Conservation (phyloP, 2,797 vertebrate species). For the Ibycter americanus region DNA sequence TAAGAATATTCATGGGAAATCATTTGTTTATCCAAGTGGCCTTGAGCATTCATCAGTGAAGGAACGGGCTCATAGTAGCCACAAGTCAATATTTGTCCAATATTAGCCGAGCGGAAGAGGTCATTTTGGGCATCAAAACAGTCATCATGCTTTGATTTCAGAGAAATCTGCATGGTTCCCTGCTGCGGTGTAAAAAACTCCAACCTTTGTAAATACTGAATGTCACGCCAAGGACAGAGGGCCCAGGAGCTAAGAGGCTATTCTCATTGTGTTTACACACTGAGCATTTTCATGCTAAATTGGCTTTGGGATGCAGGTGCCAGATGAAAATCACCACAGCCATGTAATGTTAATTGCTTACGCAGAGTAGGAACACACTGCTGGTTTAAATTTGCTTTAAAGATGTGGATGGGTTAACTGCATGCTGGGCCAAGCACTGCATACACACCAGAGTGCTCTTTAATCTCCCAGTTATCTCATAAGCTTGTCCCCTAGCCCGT, state of each 20-base stretch:
- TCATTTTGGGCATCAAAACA: neutral
- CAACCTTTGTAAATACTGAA: neutral
- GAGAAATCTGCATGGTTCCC: neutral
- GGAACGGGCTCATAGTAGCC: neutral
- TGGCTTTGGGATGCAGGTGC: slow-evolving; percentile 36
- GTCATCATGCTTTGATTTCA: neutral
- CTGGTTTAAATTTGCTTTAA: neutral
- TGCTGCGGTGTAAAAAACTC: neutral
- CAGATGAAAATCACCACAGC: neutral
- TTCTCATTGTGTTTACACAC: neutral
- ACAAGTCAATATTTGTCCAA: slow-evolving; percentile 41
- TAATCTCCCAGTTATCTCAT: neutral
- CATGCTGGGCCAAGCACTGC: neutral
- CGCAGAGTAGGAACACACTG: neutral
- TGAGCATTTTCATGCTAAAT: neutral
- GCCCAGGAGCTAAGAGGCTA: neutral
- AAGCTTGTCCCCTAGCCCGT: neutral
- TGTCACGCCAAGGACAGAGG: slow-evolving; percentile 19
- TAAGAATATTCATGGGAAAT: slow-evolving; percentile 52
- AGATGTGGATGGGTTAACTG: neutral
- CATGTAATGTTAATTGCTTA: neutral
- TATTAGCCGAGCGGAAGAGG: neutral
- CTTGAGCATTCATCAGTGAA: slow-evolving; percentile 36
- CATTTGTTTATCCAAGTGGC: slow-evolving; percentile 62
- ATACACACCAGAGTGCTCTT: neutral